Conservation (phyloP, 2,113 vertebrate species). For the Chiloscyllium plagiosum region DNA sequence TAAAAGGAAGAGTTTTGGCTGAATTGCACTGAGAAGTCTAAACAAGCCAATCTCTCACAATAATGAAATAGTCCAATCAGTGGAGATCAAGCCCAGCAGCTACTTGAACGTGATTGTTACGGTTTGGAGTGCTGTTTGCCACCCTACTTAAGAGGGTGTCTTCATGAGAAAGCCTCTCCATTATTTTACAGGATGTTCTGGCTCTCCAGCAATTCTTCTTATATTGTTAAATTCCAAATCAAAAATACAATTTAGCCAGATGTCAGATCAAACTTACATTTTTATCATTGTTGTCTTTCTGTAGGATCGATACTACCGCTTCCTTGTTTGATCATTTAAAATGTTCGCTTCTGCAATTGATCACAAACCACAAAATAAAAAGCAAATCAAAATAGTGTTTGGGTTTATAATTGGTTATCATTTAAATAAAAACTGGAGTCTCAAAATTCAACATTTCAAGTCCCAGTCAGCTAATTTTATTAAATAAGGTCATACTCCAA, state of each 20-base stretch:
- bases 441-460: neutral
- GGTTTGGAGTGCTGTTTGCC: no score
- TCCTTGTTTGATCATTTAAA: constrained; percentile 57
- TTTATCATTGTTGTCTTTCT: constrained; percentile 67
- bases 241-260: neutral
- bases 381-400: no score
- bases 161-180: no score
- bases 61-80: no score
- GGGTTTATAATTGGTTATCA: neutral
- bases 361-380: neutral
- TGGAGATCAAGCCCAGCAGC: no score
- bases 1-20: no score
- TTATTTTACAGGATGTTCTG: neutral
- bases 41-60: no score
- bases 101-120: no score
- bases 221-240: neutral
- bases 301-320: constrained; percentile 45
- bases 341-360: constrained; percentile 58
- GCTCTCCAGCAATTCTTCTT: neutral
- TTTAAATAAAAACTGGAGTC: neutral
- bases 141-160: no score
- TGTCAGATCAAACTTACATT: constrained; percentile 62
- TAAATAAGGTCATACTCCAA: no score
- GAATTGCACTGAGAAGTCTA: no score
- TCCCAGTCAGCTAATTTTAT: neutral